Percentiles rank a stretch among this genome's conserved stretches.
Evolutionary conservation across 2,113 vertebrate genomes (phyloP).

Genomic region (Orthonyx spaldingii): DNA sequence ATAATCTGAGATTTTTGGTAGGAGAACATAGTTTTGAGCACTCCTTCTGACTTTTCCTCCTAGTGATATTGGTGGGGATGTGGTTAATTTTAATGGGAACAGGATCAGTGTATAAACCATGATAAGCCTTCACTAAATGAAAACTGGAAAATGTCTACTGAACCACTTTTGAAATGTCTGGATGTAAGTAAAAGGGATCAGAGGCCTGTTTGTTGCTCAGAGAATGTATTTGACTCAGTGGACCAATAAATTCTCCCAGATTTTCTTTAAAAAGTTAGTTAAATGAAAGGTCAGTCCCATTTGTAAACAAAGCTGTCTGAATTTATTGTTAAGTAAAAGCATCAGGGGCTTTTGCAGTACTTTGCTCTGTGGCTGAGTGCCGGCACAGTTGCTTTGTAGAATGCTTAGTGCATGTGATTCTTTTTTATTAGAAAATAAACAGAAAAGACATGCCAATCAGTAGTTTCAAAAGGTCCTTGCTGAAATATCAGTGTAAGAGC

Average conservation of each 20-base stretch:
- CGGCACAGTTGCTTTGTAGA: not conserved
- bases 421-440: slow-evolving; percentile 42
- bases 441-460: slow-evolving; percentile 8
- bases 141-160: not conserved
- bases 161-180: not conserved
- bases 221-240: not conserved
- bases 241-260: slow-evolving; percentile 11
- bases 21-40: not conserved
- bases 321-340: not conserved
- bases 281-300: not conserved
- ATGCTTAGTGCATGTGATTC: not conserved
- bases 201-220: not conserved
- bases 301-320: slow-evolving; percentile 35
- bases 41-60: not conserved
- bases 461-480: not conserved
- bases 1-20: not conserved
- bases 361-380: not conserved
- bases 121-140: not conserved
- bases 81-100: not conserved
- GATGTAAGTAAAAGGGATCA: not conserved
- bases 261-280: not conserved
- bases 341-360: not conserved
- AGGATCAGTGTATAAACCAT: not conserved
- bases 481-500: not conserved
- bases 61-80: not conserved